These are phyloP conservation scores for Tribolium castaneum DNA, from an alignment of 1,140 invertebrate species.

Conservation along the genomic window DNA sequence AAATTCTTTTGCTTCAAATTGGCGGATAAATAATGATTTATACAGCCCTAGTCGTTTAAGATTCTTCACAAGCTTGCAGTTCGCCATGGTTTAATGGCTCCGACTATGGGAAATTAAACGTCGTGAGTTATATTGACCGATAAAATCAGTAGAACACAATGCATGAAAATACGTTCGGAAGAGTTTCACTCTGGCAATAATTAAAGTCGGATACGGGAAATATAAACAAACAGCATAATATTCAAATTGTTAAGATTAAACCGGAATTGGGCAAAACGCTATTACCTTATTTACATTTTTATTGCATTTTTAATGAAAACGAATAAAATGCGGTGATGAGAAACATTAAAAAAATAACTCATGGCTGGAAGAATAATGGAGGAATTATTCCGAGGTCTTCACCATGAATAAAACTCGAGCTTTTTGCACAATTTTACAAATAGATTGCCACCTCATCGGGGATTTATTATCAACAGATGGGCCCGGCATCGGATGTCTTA, in stretches of 20 bases:
- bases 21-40: conserved; percentile 21
- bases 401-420: not conserved
- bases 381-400: conserved; percentile 30
- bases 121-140: conserved; percentile 48
- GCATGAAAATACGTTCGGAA: conserved; percentile 40
- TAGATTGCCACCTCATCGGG: conserved; percentile 22
- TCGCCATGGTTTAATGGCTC: conserved; percentile 44
- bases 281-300: conserved; percentile 44
- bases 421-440: conserved; percentile 33
- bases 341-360: conserved; percentile 46
- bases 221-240: conserved; percentile 1
- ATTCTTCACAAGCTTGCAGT: conserved; percentile 26
- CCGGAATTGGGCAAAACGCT: conserved; percentile 16
- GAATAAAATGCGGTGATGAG: conserved; percentile 34
- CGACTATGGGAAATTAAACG: conserved; percentile 48
- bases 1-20: not conserved
- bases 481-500: conserved; percentile 7
- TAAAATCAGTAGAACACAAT: conserved; percentile 47
- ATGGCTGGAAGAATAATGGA: conserved; percentile 39
- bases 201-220: conserved; percentile 4
- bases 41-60: conserved; percentile 5
- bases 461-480: conserved; percentile 30
- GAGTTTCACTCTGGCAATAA: conserved; percentile 15
- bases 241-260: conserved; percentile 33
- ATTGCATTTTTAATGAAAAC: conserved; percentile 48